Evolutionary conservation across 2,888 invertebrate species (phyloP).

Genomic region (Zeuzera pyrina): DNA sequence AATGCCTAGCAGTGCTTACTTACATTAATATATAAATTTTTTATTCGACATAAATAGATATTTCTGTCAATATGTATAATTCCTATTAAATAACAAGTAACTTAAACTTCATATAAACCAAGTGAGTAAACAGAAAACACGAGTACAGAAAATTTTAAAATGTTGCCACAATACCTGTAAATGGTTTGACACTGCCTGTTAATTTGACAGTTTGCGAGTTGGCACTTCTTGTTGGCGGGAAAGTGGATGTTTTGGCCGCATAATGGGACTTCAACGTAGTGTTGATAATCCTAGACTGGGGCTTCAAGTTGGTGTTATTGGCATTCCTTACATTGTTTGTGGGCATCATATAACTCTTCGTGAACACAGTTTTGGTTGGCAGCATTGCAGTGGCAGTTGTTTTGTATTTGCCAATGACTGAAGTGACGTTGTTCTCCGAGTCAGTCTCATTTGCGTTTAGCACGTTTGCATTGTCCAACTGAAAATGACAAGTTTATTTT

Average conservation of each 20-base stretch:
- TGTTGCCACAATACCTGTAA: constrained; percentile 36
- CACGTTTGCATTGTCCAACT: constrained; percentile 58
- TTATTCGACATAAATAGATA: too few relatives aligned
- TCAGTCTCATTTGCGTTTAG: constrained; percentile 55
- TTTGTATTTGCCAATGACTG: constrained; percentile 62
- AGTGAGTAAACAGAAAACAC: too few relatives aligned
- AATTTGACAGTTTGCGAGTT: constrained; percentile 46
- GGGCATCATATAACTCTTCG: constrained; percentile 60
- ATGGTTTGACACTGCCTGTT: constrained; percentile 33
- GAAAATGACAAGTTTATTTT: constrained; percentile 15
- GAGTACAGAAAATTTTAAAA: too few relatives aligned
- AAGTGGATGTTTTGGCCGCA: constrained; percentile 57
- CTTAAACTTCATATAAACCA: too few relatives aligned
- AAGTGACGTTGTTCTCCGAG: constrained; percentile 58
- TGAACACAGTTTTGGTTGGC: constrained; percentile 53
- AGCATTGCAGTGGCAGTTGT: constrained; percentile 58
- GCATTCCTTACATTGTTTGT: constrained; percentile 59
- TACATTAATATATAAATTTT: too few relatives aligned
- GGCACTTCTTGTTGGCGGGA: constrained; percentile 62
- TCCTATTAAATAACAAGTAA: too few relatives aligned
- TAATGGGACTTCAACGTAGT: constrained; percentile 46
- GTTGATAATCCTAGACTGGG: constrained; percentile 42
- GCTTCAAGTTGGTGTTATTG: constrained; percentile 53
- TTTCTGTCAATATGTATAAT: too few relatives aligned
- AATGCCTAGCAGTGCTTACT: too few relatives aligned